phyloP scores from a whole-genome alignment of 1,140 invertebrate species.

The Eupristina koningsbergeri region DNA sequence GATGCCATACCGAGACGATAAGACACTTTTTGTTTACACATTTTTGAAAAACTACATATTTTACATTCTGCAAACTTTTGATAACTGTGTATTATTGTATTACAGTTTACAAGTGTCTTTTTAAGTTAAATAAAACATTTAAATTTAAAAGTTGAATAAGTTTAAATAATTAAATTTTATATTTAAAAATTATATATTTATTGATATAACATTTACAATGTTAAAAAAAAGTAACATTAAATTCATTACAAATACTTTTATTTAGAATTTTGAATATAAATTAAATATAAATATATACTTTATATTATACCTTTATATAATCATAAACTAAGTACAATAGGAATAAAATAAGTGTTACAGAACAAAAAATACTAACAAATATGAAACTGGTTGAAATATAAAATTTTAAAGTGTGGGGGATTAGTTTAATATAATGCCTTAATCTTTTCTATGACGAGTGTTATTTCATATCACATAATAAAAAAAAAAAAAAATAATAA shows the following conservation, averaged over 20 bases:
- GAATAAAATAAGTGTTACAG: not conserved
- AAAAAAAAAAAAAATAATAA: constrained; percentile 52
- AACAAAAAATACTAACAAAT: not conserved
- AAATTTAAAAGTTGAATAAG: no score
- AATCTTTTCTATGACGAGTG: constrained; percentile 49
- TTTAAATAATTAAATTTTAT: no score
- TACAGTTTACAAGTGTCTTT: no score
- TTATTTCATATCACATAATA: constrained; percentile 2
- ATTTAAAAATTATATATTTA: no score
- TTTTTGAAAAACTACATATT: no score
- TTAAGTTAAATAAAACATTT: no score
- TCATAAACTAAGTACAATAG: not conserved
- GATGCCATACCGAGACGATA: no score
- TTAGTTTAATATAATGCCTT: constrained; percentile 57
- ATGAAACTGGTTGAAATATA: constrained; percentile 43
- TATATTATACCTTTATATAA: not conserved
- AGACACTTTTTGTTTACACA: no score
- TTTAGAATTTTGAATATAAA: constrained; percentile 2
- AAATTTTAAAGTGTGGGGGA: constrained; percentile 37
- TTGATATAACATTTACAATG: no score
- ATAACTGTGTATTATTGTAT: no score
- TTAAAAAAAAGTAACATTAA: not conserved
- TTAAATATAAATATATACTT: not conserved
- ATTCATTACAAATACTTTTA: not conserved
- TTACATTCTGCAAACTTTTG: no score